Percentiles rank a stretch among this genome's conserved stretches.
These are phyloP conservation scores for Dasypus novemcinctus DNA, from an alignment of 2,113 vertebrate species.

Conservation along the genomic window DNA sequence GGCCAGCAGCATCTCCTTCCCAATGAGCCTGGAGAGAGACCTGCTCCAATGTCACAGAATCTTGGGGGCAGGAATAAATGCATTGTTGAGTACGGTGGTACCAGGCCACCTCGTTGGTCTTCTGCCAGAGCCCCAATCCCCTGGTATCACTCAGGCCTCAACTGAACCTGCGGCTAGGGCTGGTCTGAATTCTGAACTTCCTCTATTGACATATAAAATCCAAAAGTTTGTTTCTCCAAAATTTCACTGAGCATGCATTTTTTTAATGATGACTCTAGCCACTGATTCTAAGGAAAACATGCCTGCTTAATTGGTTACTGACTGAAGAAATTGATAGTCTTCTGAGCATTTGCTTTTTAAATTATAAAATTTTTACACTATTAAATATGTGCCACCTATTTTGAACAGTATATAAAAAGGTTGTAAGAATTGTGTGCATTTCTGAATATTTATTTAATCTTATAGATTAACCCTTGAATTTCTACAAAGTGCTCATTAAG, in stretches of 20 bases:
- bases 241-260: neutral
- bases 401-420: conserved; percentile 45
- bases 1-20: neutral
- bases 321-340: neutral
- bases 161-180: neutral
- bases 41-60: neutral
- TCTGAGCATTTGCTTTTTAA: conserved; percentile 38
- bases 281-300: conserved; percentile 1
- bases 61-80: neutral
- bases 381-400: conserved; percentile 44
- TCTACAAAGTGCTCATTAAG: conserved; percentile 54
- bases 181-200: conserved; percentile 25
- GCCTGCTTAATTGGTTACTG: neutral
- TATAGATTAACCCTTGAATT: conserved; percentile 63
- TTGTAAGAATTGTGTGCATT: conserved; percentile 40
- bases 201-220: conserved; percentile 21
- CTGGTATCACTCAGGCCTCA: neutral
- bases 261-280: neutral
- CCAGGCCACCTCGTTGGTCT: neutral
- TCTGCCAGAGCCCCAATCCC: neutral
- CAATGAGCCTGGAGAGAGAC: neutral
- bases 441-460: conserved; percentile 50
- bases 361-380: conserved; percentile 42
- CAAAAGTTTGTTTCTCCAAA: neutral
- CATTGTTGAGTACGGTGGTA: neutral